These are phyloP conservation scores for Chelonus formosanus DNA, from an alignment of 2,888 invertebrate genomes.

Conservation along the genomic window DNA sequence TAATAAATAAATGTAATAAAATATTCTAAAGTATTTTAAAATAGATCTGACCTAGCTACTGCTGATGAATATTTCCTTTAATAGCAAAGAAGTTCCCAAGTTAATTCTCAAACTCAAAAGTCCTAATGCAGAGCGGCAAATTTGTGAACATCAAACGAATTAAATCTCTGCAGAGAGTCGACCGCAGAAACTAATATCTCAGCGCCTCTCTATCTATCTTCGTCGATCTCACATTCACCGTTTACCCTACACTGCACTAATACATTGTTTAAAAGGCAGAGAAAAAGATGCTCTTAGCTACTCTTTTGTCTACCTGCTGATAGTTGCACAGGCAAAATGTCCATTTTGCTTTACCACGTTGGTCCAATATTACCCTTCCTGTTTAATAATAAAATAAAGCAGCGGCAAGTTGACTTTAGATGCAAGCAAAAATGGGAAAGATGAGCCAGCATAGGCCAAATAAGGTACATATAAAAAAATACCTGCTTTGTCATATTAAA, in stretches of 20 bases:
- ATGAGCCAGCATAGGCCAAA: too few species aligned
- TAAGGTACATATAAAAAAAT: not conserved
- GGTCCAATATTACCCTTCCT: too few species aligned
- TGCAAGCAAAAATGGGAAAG: too few species aligned
- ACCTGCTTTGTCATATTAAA: not conserved
- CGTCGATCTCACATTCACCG: constrained; percentile 15
- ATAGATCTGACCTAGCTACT: too few species aligned
- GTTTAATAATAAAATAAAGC: too few species aligned
- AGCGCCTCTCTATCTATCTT: constrained; percentile 42
- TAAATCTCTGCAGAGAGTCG: constrained; percentile 63
- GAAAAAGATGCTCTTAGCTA: constrained; percentile 9
- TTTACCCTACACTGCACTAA: not conserved
- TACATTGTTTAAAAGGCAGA: constrained; percentile 24
- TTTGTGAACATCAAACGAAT: constrained; percentile 66
- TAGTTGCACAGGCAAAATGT: constrained; percentile 45
- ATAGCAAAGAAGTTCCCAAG: not conserved
- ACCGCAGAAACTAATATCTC: constrained; percentile 63
- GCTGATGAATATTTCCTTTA: too few species aligned
- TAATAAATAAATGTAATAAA: too few species aligned
- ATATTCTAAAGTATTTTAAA: too few species aligned
- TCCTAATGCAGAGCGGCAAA: constrained; percentile 55
- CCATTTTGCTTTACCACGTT: constrained; percentile 26
- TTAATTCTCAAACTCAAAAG: constrained; percentile 18
- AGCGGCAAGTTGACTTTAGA: too few species aligned
- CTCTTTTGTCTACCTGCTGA: constrained; percentile 40